Conservation (phyloP, 2,113 vertebrate species). For the Myotis lucifugus region DNA sequence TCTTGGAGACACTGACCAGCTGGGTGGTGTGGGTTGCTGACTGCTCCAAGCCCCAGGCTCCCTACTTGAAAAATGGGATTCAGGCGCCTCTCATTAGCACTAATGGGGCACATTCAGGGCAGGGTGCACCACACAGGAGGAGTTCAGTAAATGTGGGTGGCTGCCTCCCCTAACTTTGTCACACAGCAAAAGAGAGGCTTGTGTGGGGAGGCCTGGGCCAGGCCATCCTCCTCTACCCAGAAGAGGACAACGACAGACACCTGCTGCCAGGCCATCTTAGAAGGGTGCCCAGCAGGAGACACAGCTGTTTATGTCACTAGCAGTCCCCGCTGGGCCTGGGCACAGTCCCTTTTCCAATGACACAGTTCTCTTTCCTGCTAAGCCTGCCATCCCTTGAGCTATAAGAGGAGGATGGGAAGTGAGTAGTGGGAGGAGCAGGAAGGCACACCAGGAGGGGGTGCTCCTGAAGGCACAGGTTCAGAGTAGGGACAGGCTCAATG, state of each 20-base stretch:
- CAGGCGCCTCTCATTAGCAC: neutral
- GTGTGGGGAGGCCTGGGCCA: neutral
- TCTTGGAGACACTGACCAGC: neutral
- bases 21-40: neutral
- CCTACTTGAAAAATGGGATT: no score
- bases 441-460: neutral
- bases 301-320: neutral
- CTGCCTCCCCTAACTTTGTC: neutral
- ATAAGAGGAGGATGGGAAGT: neutral
- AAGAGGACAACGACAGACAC: neutral
- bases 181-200: neutral
- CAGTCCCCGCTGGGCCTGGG: neutral
- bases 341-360: no score
- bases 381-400: neutral
- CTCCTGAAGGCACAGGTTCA: no score
- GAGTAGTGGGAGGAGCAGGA: neutral
- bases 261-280: neutral
- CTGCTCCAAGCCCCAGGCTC: fast-evolving
- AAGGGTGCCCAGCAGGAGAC: neutral
- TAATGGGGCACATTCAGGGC: neutral
- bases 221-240: no score
- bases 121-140: neutral
- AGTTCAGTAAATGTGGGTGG: neutral
- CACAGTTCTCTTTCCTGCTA: no score
- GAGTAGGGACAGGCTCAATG: neutral